A percentile compares a stretch with the other conserved stretches of the same genome.
phyloP scores from a whole-genome alignment of 2,797 vertebrate genomes.

The Ammospiza maritima region DNA sequence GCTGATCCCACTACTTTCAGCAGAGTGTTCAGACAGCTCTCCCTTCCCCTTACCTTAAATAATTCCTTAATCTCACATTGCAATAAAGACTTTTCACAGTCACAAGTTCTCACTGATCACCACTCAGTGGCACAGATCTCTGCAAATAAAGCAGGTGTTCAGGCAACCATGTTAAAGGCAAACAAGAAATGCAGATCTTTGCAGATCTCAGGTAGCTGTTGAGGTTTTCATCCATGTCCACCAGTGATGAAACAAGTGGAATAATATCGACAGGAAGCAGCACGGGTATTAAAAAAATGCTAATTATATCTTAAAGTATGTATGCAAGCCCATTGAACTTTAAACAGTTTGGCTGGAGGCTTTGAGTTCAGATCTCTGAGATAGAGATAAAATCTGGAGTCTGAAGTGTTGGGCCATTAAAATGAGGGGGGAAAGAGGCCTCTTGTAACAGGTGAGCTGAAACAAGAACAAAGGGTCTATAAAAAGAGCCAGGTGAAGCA shows the following conservation, averaged over 20 bases:
- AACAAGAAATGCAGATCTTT: not conserved
- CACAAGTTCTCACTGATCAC: not conserved
- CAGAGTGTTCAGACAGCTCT: not conserved
- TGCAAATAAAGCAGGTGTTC: not conserved
- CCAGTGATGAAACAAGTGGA: not conserved
- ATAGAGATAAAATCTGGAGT: slow-evolving; percentile 63
- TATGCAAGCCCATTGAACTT: not conserved
- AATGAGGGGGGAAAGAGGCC: fast-evolving
- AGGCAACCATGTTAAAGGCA: not conserved
- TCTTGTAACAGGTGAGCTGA: slow-evolving; percentile 74
- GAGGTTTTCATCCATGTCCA: not conserved
- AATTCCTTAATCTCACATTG: not conserved
- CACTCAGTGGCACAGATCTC: not conserved
- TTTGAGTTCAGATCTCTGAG: slow-evolving; percentile 27
- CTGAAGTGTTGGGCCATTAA: slow-evolving; percentile 54
- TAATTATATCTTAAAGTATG: not conserved
- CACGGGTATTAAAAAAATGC: not conserved
- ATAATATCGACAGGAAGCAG: not conserved
- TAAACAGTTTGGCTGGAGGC: not conserved
- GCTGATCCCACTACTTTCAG: not conserved
- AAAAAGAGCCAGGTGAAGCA: slow-evolving; percentile 76
- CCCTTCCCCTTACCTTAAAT: not conserved
- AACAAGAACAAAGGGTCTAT: slow-evolving; percentile 80
- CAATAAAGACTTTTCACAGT: not conserved
- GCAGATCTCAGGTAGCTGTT: not conserved